phyloP scores from a whole-genome alignment of 2,888 invertebrate species.

The Schizotus pectinicornis region DNA sequence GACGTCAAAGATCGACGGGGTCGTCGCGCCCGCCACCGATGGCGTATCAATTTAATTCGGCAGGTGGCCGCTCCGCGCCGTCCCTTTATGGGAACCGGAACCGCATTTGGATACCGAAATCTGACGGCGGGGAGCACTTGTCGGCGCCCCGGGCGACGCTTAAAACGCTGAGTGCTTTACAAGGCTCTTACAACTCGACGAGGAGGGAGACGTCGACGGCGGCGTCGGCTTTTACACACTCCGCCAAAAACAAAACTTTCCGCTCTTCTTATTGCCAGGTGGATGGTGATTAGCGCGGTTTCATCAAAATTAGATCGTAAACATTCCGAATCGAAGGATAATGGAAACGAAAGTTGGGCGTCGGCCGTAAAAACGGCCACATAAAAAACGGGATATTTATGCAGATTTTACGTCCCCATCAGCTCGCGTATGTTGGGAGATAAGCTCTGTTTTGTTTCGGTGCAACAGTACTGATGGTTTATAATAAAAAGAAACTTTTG shows the following conservation, averaged over 20 bases:
- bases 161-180: constrained; percentile 39
- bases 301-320: too few relatives aligned
- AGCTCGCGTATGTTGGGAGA: too few relatives aligned
- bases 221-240: constrained; percentile 9
- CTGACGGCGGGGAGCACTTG: constrained; percentile 40
- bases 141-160: constrained; percentile 35
- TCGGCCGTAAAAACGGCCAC: too few relatives aligned
- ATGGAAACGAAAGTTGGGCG: too few relatives aligned
- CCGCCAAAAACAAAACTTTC: not conserved
- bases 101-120: constrained; percentile 41
- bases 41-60: constrained; percentile 36
- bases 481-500: too few relatives aligned
- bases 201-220: constrained; percentile 5
- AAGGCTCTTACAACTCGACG: constrained; percentile 35
- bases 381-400: too few relatives aligned
- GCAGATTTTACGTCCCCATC: too few relatives aligned
- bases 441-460: too few relatives aligned
- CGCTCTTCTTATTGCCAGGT: constrained; percentile 10
- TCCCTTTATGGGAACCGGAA: constrained; percentile 35
- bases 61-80: constrained; percentile 36
- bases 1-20: too few relatives aligned
- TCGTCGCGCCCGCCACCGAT: constrained; percentile 15
- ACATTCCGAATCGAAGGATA: constrained; percentile 13
- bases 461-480: too few relatives aligned
- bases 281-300: constrained; percentile 10